Evolutionary conservation across 2,797 vertebrate species (phyloP).

Genomic region (Falco rusticolus): DNA sequence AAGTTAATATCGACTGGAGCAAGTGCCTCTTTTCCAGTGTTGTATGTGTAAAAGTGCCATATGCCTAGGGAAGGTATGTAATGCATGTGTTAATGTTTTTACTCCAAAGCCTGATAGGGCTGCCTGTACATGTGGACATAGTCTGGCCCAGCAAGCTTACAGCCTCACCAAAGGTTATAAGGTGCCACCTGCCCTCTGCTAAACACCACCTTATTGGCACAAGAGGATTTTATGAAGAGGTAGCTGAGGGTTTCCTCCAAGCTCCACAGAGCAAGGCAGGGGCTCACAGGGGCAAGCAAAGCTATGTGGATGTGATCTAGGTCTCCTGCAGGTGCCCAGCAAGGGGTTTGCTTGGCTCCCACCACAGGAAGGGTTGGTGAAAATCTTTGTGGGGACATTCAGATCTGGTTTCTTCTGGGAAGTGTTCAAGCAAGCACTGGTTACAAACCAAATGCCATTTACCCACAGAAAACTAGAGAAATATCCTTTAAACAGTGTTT

Average conservation of each 20-base stretch:
- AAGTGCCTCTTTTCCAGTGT: background rate
- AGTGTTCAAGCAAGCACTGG: background rate
- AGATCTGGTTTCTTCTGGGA: background rate
- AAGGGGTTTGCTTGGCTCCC: accelerated
- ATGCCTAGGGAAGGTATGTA: background rate
- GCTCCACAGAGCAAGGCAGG: background rate
- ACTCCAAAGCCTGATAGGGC: background rate
- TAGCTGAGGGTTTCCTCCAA: background rate
- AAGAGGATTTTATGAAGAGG: background rate
- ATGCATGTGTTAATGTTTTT: background rate
- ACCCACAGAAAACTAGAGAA: background rate
- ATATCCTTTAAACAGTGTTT: background rate
- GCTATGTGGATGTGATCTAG: background rate
- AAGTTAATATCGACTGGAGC: background rate
- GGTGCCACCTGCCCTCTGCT: background rate
- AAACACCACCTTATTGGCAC: background rate
- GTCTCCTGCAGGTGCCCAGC: background rate
- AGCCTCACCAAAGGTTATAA: background rate
- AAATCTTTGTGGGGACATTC: background rate
- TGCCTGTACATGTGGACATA: accelerated
- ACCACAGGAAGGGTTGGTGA: background rate
- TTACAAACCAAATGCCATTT: background rate
- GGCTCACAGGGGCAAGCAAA: background rate
- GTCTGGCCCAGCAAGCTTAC: background rate
- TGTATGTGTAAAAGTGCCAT: background rate